A percentile compares a stretch with the other conserved stretches of the same genome.
Evolutionary conservation across 2,113 vertebrate species (phyloP).

Genomic region (Numida meleagris): DNA sequence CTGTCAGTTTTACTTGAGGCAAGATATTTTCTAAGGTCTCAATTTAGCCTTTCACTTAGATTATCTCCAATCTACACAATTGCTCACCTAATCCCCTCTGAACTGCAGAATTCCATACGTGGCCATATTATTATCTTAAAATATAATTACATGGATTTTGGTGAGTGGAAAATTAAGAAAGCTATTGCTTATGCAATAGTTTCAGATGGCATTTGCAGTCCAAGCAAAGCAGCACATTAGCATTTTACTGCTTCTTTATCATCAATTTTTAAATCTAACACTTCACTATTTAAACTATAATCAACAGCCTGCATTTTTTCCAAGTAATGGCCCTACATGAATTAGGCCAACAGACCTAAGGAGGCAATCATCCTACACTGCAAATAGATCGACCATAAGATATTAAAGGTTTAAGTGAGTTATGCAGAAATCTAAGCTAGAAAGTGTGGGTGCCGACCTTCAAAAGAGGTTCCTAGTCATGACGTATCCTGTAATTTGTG

Average conservation of each 20-base stretch:
- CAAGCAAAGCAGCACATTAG: constrained; percentile 27
- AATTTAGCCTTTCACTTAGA: constrained; percentile 15
- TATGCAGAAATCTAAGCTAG: background rate
- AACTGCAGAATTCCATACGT: background rate
- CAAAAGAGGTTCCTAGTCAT: constrained; percentile 37
- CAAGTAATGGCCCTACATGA: background rate
- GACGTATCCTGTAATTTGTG: constrained; percentile 54
- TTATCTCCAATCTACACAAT: constrained; percentile 19
- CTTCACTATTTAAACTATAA: constrained; percentile 28
- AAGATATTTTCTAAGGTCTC: background rate
- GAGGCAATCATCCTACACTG: background rate
- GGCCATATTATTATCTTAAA: constrained; percentile 23
- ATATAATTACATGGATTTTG: constrained; percentile 36
- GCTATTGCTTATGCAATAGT: constrained; percentile 17
- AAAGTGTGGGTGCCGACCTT: background rate
- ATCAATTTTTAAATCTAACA: constrained; percentile 46
- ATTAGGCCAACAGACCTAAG: constrained; percentile 22
- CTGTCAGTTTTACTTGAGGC: background rate
- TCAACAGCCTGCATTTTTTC: constrained; percentile 4
- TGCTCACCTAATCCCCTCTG: background rate
- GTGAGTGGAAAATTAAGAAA: constrained; percentile 40
- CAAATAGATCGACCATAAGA: background rate
- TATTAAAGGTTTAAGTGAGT: background rate
- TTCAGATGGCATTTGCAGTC: constrained; percentile 23
- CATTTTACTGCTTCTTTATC: constrained; percentile 30